Base-by-base conservation (phyloP, 2,113 vertebrate genomes). In the Eublepharis macularius region DNA sequence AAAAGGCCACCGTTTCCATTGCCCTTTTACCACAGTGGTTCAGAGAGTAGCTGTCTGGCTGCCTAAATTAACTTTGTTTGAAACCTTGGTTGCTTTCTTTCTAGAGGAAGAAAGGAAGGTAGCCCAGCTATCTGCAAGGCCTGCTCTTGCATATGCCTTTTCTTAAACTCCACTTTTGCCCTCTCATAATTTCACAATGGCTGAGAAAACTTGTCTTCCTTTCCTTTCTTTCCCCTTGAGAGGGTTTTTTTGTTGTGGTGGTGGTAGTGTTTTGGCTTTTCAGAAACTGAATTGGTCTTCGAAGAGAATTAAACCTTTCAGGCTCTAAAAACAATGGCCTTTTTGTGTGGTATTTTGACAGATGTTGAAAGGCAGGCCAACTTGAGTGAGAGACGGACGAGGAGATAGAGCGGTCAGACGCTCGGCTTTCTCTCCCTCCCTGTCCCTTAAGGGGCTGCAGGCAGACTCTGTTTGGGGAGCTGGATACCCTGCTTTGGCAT, bases 291-390 rank as follows among this genome's bases (percentile, higher is more conserved):
- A 72, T 14, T 73, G 51, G 32, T 43, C 47, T 93, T 93, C 95
- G 93, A 94, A 91, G 79, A 93, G 89, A 94, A 92, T 88, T 89
- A 95, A 95, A 95, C 90, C 91, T 91, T 94, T 95, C 87, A 93
- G 90, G 85, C 51, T 73, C 41, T 54, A 94, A 93, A 93, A 91
- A 96, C 91, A 96, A 93, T 95, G 92, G 90, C 85, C 84, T 95
- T 96, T 93, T 94, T 96, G 94, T 97, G 87, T 93, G 96, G 81
- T 74, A 91, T 92, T 95, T 94, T 94, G 93, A 93, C 94, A 95
- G 90, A 95, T 94, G 92, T 95, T 92, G 95, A 92, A 94, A 94
- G 91, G 89, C 93, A 95, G 95, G 92, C 95, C 90, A 94, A 83
- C 91, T 94, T 93, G 92, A 95, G 77, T 94, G 89, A 90, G 92